Base-by-base conservation (phyloP, 2,113 vertebrate species). In the Mirounga angustirostris region DNA sequence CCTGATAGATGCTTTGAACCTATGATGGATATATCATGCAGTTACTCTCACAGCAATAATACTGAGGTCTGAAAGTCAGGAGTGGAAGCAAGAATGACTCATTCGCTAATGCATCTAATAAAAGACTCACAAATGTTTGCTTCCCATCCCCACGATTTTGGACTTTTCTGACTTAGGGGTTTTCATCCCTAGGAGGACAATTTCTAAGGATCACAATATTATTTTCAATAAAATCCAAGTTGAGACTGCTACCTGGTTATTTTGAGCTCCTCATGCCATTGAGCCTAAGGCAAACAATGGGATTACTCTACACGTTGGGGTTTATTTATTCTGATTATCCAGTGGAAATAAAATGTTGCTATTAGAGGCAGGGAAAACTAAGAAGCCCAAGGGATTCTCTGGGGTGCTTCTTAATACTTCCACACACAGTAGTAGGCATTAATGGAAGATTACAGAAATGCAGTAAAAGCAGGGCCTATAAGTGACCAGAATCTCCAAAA, bases 311-410 rank as follows among this genome's bases (percentile, higher is more conserved):
- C 8, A 71, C 54, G 4, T 22, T 63, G 54, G 4, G 8, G 28
- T 69, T 94, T 74, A 71, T 36, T 85, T 93, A 85, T 58, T 73
- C 83, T 74, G 65, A 28, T 89, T 58, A 58, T 86, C 12, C 83
- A 65, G 10, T 73, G 8, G 16, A 82, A 76, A 82, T 67, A 83
- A 14, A n/a, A 71, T n/a, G 28, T 22, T 69, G 13, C 52, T 93
- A 86, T 15, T 16, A 63, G 84, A 76, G 30, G 15, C 46, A 59
- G 33, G 8, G 28, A 11, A 30, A 40, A 28, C 30, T 16, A 71
- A 36, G 28, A 82, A 43, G 33, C 2, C 30, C 16, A 15, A 14
- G 10, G 33, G 18, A 65, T 54, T 58, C 13, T 46, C 58, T 96
- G 13, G 13, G 9, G 26, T 74, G 12, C 46, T 5, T 69, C 65